Conservation (phyloP, 2,797 vertebrate genomes). For the Melanotaenia boesemani region DNA sequence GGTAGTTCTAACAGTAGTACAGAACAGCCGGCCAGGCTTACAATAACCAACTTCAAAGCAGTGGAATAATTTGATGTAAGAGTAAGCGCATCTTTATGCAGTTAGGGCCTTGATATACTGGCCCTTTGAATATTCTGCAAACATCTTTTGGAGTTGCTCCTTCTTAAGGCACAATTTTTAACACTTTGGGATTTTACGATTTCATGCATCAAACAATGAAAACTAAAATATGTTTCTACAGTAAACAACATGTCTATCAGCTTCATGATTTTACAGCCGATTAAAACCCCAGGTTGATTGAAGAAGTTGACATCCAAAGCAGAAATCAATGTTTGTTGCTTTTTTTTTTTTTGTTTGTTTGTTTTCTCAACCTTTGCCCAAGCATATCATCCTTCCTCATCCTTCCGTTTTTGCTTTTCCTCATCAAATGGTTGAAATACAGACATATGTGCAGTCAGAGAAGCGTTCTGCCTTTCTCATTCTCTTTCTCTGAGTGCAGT, state of each 20-base stretch:
- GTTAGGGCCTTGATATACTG: constrained; percentile 42
- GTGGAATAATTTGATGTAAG: constrained; percentile 42
- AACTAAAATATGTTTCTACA: constrained; percentile 54
- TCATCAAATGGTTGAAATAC: constrained; percentile 67
- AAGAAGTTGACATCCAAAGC: constrained; percentile 45
- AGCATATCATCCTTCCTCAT: constrained; percentile 43
- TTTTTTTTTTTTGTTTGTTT: constrained; percentile 7
- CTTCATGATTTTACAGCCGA: constrained; percentile 18
- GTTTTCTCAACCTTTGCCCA: constrained; percentile 18
- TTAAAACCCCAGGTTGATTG: constrained; percentile 43
- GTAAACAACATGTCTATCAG: constrained; percentile 51
- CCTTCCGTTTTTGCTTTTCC: constrained; percentile 11
- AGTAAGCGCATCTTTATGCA: constrained; percentile 50
- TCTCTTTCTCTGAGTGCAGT: constrained; percentile 70
- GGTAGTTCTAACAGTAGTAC: constrained; percentile 38
- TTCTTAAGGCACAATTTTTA: constrained; percentile 29
- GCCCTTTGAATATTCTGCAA: constrained; percentile 32
- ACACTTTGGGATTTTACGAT: constrained; percentile 45
- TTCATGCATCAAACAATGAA: constrained; percentile 56
- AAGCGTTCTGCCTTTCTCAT: constrained; percentile 53
- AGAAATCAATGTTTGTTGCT: constrained; percentile 50
- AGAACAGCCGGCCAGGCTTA: constrained; percentile 40
- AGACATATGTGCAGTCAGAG: constrained; percentile 69
- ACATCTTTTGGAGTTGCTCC: constrained; percentile 13
- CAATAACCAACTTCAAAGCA: constrained; percentile 65